Evolutionary conservation across 2,113 vertebrate genomes (phyloP), one percentile per base, ranked within the genome.

Genomic region (Polypterus senegalus): DNA sequence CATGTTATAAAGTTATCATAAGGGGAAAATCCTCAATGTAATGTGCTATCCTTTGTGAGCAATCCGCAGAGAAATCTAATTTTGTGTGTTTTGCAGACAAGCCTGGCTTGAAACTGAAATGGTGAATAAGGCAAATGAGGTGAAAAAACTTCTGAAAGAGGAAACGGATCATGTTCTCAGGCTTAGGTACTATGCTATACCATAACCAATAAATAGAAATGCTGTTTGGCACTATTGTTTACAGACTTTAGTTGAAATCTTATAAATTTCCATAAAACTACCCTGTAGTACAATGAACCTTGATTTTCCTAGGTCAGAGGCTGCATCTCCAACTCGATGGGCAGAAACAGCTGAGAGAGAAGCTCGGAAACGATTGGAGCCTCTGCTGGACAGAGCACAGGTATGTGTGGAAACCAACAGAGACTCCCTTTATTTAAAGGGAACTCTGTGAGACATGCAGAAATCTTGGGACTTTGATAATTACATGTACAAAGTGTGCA

Each of bases 31-130:
- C 27, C 27, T 27, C 2, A 27, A 27, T 27, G 27, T 27, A 27
- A 27, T 27, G 27, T 27, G 27, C 27, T 27, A 27, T 27, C 27
- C 27, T 27, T 27, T 27, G 27, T 27, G 27, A 27, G 27, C 27
- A 27, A 27, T 27, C 27, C 1, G 27, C 27, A 27, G 27, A 27
- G 27, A 27, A 27, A 1, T 27, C 27, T 27, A 27, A 27, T 27
- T 27, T 27, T 27, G 27, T 27, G 27, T 27, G 60, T 57, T 60
- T 47, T 58, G 47, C 67, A 89, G 86, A 63, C 65, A 72, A 51
- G 79, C 74, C 46, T 85, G 79, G 80, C 62, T 81, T 69, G 83
- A 86, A 6, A 80, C 65, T 61, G 61, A 74, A 63, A 81, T 71
- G 8, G 69, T 59, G 47, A 77, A 72, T 63, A 74, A 77, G 56